Evolutionary conservation across 2,888 invertebrate species (phyloP), one percentile per base, ranked within the genome.

Genomic region (Heterodera filipjevi): DNA sequence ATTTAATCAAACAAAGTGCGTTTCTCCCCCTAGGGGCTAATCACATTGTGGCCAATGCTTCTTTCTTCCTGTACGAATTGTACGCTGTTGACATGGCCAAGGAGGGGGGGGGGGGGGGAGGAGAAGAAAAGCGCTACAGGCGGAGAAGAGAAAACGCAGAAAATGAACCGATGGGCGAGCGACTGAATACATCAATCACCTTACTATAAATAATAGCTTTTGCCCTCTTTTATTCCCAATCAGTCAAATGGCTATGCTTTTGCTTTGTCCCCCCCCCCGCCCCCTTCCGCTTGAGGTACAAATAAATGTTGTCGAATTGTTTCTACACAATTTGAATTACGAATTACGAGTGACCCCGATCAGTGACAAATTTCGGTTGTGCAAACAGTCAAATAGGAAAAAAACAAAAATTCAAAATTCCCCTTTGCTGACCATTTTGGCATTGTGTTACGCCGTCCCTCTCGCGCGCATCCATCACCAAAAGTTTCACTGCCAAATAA

Each of bases 1-100:
- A 49, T 49, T 49, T 59, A 59, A 59, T 59, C 59, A 59, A 59
- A 59, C 59, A 27, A 22, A 59, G 59, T 59, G 27, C 53, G 53
- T 12, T 19, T 19, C 19, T 19, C 19, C 19, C n/a, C n/a, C n/a
- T n/a, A n/a, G 53, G 53, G 59, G 59, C 59, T 59, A 59, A 59
- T 59, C 59, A 27, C 27, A 27, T 59, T 59, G 59, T 59, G 49
- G 59, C 59, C 59, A 59, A 59, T 5, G 27, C 59, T 27, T n/a
- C n/a, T n/a, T 59, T 59, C 27, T 27, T 22, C 12, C 53, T 53
- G 53, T 59, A 10, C n/a, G n/a, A 22, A 27, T 27, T 59, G 10
- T 27, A 27, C 22, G 19, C 22, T 59, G 59, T 27, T 59, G n/a
- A 59, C 22, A 59, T n/a, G n/a, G 22, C 2, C 22, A 8, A n/a